Evolutionary conservation across 2,888 invertebrate genomes (phyloP).

Genomic region (Agonopterix arenella): DNA sequence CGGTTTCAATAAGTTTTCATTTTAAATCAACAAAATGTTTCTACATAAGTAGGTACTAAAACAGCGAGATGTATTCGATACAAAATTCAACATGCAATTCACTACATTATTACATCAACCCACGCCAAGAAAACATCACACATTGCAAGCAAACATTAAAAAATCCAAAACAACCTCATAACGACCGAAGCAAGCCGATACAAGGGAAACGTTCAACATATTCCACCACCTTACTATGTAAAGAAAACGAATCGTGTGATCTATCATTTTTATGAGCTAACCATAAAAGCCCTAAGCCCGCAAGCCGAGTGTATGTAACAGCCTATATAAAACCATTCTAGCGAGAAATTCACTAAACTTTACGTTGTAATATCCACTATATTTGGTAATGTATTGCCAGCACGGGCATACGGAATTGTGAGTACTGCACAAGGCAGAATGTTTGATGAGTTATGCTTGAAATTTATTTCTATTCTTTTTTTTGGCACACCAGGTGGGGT

Average conservation of each 20-base stretch:
- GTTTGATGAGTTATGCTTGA: conserved; percentile 9
- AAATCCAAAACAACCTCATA: conserved; percentile 1
- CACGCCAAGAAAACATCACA: too few species aligned
- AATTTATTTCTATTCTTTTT: conserved; percentile 10
- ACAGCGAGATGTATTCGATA: too few species aligned
- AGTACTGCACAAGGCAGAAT: conserved; percentile 8
- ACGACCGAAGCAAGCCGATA: not conserved
- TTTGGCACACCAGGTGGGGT: conserved; percentile 8
- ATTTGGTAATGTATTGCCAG: conserved; percentile 31
- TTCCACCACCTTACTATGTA: conserved; percentile 25
- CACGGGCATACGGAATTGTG: conserved; percentile 11
- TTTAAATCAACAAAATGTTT: too few species aligned
- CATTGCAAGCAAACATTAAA: not conserved
- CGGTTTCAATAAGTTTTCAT: too few species aligned
- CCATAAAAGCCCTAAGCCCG: conserved; percentile 61
- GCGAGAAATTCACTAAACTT: conserved; percentile 55
- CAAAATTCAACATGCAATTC: too few species aligned
- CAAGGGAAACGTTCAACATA: conserved; percentile 2
- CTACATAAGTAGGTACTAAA: too few species aligned
- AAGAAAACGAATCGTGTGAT: conserved; percentile 46
- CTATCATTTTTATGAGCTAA: conserved; percentile 68
- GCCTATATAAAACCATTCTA: conserved; percentile 64
- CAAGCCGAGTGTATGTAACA: conserved; percentile 68
- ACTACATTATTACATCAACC: too few species aligned
- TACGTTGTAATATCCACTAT: conserved; percentile 43